A percentile compares a stretch with the other conserved stretches of the same genome.
Conservation (phyloP, 2,113 vertebrate genomes). For the Ptyas mucosa region DNA sequence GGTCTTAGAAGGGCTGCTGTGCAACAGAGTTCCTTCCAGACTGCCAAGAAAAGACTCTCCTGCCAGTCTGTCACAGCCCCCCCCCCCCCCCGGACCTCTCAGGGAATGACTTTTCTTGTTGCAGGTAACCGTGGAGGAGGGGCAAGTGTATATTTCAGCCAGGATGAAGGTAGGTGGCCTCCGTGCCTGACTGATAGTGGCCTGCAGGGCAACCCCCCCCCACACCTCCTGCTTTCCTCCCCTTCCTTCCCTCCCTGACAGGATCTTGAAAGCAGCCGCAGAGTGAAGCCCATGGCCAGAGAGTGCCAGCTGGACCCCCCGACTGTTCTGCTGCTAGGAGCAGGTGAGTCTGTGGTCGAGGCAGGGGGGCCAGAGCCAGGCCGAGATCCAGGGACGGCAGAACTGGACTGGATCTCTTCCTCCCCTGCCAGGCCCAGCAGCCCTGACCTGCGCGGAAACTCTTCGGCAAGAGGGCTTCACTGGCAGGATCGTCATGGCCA, state of each 20-base stretch:
- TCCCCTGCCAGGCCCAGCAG: conserved; percentile 74
- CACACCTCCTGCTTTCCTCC: fast-evolving
- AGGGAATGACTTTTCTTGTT: not conserved
- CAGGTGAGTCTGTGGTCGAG: conserved; percentile 44
- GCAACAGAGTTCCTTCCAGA: not conserved
- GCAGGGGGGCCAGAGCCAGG: no score
- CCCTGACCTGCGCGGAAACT: conserved; percentile 82
- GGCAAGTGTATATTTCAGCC: conserved; percentile 76
- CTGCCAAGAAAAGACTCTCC: not conserved
- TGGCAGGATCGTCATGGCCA: conserved; percentile 80
- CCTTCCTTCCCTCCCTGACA: conserved; percentile 30
- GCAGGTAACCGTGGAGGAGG: conserved; percentile 77
- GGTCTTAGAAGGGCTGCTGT: fast-evolving
- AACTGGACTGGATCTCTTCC: fast-evolving
- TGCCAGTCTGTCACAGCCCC: fast-evolving
- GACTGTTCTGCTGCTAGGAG: conserved; percentile 51
- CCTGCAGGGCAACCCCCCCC: not conserved
- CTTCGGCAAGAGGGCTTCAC: conserved; percentile 82
- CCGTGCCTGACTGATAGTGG: not conserved
- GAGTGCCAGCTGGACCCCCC: not conserved
- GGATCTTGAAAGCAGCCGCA: conserved; percentile 66
- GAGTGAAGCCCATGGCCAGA: conserved; percentile 73
- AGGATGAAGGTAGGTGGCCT: conserved; percentile 68
- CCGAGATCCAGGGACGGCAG: not conserved
- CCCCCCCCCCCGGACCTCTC: not conserved